Evolutionary conservation across 2,797 vertebrate genomes (phyloP), one percentile per base, ranked within the genome.

Genomic region (Phrynocephalus vlangalii): DNA sequence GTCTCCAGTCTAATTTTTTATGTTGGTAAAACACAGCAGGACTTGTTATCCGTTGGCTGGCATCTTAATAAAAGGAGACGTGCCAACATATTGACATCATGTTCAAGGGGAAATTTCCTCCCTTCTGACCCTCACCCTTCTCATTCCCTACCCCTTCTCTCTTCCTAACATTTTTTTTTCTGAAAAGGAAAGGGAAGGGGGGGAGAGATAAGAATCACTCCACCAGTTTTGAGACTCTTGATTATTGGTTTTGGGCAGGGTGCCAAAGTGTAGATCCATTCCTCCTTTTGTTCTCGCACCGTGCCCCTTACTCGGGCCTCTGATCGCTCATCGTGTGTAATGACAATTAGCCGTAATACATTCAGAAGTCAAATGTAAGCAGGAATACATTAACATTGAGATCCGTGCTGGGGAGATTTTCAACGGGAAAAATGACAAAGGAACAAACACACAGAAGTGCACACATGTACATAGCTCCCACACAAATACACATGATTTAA

Each of bases 61-160:
- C 96, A 97, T 99, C 98, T 99, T 98, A 98, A 99, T 99, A 99
- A 99, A 99, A 98, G 97, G 97, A 98, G 97, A 98, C 97, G 96
- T 98, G 97, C 98, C 98, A 98, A 98, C 99, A 99, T 99, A 99
- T 99, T 99, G 98, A 99, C 98, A 98, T 98, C 97, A 96, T 98
- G 98, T 99, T 99, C 98, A 98, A 98, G 98, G 97, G 98, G 98
- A 98, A 98, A 97, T 98, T 98, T 95, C 96, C 97, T 97, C 97
- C 94, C 96, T 91, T 87, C 86, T 88, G 85, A 91, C 87, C 93
- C 91, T 93, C 89, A 94, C 91, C 92, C 85, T 44, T 87, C 50
- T 91, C 87, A 22, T 16, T 71, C 76, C 44, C 44, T 71, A 85
- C 67, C 72, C 38, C 82, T 73, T 60, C 68, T 72, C 56, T 30